Conservation (phyloP, 2,888 invertebrate genomes). For the Creontiades dilutus region DNA sequence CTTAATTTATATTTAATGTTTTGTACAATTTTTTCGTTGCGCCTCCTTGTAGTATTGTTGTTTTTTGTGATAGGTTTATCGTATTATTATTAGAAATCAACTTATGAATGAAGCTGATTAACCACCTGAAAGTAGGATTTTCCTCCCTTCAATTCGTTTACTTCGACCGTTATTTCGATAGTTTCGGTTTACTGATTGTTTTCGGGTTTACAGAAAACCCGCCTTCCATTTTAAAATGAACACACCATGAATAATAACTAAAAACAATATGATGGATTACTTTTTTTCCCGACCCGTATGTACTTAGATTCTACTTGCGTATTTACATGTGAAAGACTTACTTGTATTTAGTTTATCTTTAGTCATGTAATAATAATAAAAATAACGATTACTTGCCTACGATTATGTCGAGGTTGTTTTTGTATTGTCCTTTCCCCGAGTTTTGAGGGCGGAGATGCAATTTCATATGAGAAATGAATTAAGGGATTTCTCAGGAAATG, state of each 20-base stretch:
- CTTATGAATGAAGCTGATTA: constrained; percentile 11
- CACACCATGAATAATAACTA: not conserved
- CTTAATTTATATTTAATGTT: constrained; percentile 39
- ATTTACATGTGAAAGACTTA: constrained; percentile 66
- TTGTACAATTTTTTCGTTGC: constrained; percentile 28
- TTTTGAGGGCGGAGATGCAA: not conserved
- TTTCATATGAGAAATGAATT: too few relatives aligned
- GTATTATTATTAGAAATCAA: constrained; percentile 26
- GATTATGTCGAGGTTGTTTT: not conserved
- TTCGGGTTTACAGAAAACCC: not conserved
- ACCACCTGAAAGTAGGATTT: constrained; percentile 1
- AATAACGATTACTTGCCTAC: constrained; percentile 64
- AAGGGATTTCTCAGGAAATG: too few relatives aligned
- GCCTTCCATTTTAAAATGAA: not conserved
- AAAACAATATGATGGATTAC: constrained; percentile 4
- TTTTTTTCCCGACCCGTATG: constrained; percentile 41
- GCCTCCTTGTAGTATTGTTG: not conserved
- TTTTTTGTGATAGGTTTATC: constrained; percentile 56
- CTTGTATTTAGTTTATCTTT: constrained; percentile 63
- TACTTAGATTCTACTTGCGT: constrained; percentile 57
- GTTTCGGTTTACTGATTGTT: not conserved
- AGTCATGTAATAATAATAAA: constrained; percentile 58
- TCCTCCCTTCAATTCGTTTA: not conserved
- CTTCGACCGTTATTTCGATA: constrained; percentile 1
- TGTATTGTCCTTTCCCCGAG: not conserved